Percentiles rank a stretch among this genome's conserved stretches.
phyloP scores from a whole-genome alignment of 2,113 vertebrate species.

The Poeciliopsis turrubarensis region DNA sequence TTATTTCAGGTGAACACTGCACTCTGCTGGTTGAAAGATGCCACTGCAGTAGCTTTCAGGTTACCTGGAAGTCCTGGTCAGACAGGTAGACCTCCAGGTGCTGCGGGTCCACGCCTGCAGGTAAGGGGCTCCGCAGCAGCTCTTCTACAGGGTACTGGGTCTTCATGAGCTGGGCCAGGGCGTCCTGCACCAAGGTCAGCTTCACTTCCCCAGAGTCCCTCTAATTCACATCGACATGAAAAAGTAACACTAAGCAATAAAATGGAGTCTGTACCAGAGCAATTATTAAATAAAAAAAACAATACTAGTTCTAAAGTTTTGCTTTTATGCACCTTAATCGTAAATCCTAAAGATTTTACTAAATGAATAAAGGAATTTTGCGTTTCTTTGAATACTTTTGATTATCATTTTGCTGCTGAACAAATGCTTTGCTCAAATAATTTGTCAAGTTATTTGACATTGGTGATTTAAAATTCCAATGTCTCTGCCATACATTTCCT shows the following conservation, averaged over 20 bases:
- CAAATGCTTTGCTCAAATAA: too few species aligned
- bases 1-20: constrained; percentile 37
- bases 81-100: constrained; percentile 78
- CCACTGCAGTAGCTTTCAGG: constrained; percentile 14
- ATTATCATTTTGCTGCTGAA: too few species aligned
- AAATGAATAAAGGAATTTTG: background rate
- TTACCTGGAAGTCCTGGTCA: constrained; percentile 81
- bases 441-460: too few species aligned
- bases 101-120: constrained; percentile 78
- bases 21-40: constrained; percentile 36
- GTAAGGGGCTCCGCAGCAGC: constrained; percentile 72
- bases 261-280: background rate
- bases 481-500: background rate
- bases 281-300: background rate
- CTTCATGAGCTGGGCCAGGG: constrained; percentile 75
- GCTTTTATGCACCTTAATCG: too few species aligned
- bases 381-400: too few species aligned
- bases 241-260: background rate
- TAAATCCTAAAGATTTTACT: background rate
- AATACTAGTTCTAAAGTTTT: too few species aligned
- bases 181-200: constrained; percentile 83
- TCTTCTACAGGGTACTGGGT: constrained; percentile 76
- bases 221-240: background rate
- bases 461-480: too few species aligned
- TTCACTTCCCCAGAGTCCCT: constrained; percentile 61